A percentile compares a stretch with the other conserved stretches of the same genome.
These are phyloP conservation scores for Pentamera pediparva DNA, from an alignment of 53 echinoderm and acorn worm genomes.

Conservation along the genomic window DNA sequence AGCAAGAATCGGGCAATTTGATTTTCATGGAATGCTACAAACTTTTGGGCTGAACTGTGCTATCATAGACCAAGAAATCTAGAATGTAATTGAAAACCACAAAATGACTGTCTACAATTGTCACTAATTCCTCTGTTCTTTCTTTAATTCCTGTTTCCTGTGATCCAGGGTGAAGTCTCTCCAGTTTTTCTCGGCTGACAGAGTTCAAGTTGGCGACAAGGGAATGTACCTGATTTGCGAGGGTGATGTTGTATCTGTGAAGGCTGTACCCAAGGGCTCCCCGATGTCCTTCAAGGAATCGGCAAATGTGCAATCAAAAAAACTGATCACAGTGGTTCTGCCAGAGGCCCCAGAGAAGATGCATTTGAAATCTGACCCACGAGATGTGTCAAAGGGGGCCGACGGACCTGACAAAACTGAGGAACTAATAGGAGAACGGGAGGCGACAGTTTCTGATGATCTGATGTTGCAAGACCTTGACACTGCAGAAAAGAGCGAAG, in stretches of 20 bases:
- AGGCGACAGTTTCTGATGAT: too few species aligned
- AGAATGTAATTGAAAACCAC: not conserved
- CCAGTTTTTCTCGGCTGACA: constrained; percentile 75
- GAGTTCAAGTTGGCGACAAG: constrained; percentile 92
- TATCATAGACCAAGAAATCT: too few species aligned
- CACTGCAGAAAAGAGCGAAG: too few species aligned
- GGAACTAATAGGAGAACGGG: too few species aligned
- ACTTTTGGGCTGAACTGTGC: too few species aligned
- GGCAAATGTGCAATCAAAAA: not conserved
- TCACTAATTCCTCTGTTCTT: not conserved
- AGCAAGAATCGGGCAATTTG: not conserved
- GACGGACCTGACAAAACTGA: too few species aligned
- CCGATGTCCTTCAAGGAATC: constrained; percentile 57
- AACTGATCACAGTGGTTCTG: too few species aligned
- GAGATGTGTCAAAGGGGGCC: too few species aligned
- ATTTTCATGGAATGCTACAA: not conserved
- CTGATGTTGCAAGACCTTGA: too few species aligned
- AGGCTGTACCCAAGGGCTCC: constrained; percentile 60
- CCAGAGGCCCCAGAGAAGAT: too few species aligned
- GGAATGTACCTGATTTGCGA: constrained; percentile 65
- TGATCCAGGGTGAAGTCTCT: constrained; percentile 58
- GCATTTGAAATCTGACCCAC: too few species aligned
- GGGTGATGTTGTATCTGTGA: constrained; percentile 45
- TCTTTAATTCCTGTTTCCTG: not conserved
- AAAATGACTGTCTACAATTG: not conserved